These are phyloP conservation scores for Euura saliciscinereae DNA, from an alignment of 1,140 invertebrate species.

Conservation along the genomic window DNA sequence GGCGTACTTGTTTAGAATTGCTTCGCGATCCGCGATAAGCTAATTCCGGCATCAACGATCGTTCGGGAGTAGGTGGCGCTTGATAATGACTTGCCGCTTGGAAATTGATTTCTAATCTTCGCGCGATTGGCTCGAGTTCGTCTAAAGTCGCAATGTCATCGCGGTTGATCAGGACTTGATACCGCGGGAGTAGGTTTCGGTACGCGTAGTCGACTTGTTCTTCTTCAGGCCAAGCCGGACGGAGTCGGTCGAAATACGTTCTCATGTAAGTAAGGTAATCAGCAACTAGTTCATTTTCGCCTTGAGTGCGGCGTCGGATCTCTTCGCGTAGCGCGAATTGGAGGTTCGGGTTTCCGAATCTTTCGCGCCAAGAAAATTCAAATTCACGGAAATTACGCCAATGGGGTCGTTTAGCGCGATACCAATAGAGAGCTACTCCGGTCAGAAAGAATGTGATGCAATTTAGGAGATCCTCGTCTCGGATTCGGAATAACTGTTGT, in stretches of 20 bases:
- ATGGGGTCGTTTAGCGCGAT: background rate
- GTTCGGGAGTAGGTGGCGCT: conserved; percentile 5
- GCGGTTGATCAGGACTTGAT: background rate
- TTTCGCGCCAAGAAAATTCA: background rate
- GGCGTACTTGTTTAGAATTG: too few species aligned
- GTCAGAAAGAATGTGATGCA: background rate
- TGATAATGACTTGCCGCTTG: background rate
- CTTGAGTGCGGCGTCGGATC: conserved; percentile 4
- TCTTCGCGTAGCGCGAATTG: conserved; percentile 7
- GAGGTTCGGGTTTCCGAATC: background rate
- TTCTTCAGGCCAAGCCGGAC: background rate
- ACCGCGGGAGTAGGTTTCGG: conserved; percentile 12
- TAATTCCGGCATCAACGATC: conserved; percentile 12
- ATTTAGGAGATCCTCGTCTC: conserved; percentile 10
- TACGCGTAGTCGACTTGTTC: conserved; percentile 12
- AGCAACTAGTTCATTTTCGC: background rate
- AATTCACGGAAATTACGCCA: background rate
- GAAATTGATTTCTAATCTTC: background rate
- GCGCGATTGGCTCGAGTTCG: background rate
- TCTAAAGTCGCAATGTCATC: background rate
- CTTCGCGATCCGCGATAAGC: conserved; percentile 4
- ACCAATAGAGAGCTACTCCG: background rate
- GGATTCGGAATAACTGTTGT: background rate
- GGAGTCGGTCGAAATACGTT: background rate
- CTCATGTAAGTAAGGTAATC: conserved; percentile 14